Evolutionary conservation across 2,888 invertebrate species (phyloP).

Genomic region (Leptarthrus brevirostris): DNA sequence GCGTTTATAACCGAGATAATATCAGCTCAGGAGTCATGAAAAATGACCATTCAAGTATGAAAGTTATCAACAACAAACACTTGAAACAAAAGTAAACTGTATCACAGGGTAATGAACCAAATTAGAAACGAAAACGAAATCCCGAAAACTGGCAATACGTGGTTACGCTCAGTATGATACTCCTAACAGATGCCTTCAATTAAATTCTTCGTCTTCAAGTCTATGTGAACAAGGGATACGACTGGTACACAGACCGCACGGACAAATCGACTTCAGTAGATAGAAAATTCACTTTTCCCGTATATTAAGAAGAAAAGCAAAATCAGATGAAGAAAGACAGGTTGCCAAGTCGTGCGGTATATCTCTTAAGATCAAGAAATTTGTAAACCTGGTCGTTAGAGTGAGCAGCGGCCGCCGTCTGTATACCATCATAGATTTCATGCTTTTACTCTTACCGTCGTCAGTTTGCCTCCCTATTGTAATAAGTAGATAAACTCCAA

Average conservation of each 20-base stretch:
- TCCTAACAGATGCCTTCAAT: not conserved
- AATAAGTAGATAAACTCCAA: conserved; percentile 44
- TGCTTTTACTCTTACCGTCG: not conserved
- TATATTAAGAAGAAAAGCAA: conserved; percentile 33
- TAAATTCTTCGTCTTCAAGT: not conserved
- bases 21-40: too few relatives aligned
- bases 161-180: not conserved
- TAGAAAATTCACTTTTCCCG: conserved; percentile 43
- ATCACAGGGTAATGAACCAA: too few relatives aligned
- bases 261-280: not conserved
- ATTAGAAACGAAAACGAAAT: too few relatives aligned
- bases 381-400: not conserved
- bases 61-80: too few relatives aligned
- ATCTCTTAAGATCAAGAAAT: conserved; percentile 38
- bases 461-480: not conserved
- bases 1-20: too few relatives aligned
- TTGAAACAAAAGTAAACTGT: too few relatives aligned
- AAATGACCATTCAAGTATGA: too few relatives aligned
- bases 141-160: too few relatives aligned
- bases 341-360: not conserved
- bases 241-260: not conserved
- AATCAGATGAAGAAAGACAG: conserved; percentile 12
- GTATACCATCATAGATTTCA: not conserved
- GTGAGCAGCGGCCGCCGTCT: not conserved
- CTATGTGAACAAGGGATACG: not conserved